These are phyloP conservation scores for Rotaria magnacalcarata DNA, from an alignment of 2,888 invertebrate species.

Conservation along the genomic window DNA sequence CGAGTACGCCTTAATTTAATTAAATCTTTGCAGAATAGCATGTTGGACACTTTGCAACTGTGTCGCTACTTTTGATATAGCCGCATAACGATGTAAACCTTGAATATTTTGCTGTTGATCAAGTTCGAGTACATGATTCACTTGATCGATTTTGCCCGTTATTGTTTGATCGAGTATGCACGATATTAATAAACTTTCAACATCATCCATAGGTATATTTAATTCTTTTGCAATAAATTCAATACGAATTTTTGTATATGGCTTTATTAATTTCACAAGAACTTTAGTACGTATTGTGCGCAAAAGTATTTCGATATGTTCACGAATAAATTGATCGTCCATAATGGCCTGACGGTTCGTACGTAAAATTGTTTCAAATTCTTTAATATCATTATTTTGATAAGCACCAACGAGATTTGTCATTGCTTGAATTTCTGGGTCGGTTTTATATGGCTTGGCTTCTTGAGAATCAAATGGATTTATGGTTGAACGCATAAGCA, in stretches of 20 bases:
- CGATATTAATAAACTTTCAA: constrained; percentile 88
- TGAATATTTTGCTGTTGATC: constrained; percentile 62
- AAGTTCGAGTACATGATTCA: constrained; percentile 84
- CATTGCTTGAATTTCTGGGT: constrained; percentile 97
- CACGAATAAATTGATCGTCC: constrained; percentile 97
- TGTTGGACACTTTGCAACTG: constrained; percentile 81
- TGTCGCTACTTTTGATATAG: constrained; percentile 90
- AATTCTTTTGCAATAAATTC: constrained; percentile 82
- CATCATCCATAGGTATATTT: constrained; percentile 67
- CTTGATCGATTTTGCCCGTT: constrained; percentile 69
- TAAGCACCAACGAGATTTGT: constrained; percentile 76
- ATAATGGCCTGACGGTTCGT: constrained; percentile 88
- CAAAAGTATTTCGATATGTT: constrained; percentile 78
- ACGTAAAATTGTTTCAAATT: constrained; percentile 90
- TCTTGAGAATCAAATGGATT: constrained; percentile 99
- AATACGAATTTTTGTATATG: constrained; percentile 94
- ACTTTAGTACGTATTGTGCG: constrained; percentile 44
- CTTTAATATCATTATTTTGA: constrained; percentile 95
- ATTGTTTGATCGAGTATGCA: constrained; percentile 87
- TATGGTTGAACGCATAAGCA: constrained; percentile 98
- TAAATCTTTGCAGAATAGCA: constrained; percentile 67
- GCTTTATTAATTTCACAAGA: constrained; percentile 56
- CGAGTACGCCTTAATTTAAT: neutral
- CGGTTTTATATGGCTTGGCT: constrained; percentile 98
- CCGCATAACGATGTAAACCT: constrained; percentile 79